Base-by-base conservation (phyloP, 1,140 invertebrate genomes). In the Zeugodacus cucurbitae region DNA sequence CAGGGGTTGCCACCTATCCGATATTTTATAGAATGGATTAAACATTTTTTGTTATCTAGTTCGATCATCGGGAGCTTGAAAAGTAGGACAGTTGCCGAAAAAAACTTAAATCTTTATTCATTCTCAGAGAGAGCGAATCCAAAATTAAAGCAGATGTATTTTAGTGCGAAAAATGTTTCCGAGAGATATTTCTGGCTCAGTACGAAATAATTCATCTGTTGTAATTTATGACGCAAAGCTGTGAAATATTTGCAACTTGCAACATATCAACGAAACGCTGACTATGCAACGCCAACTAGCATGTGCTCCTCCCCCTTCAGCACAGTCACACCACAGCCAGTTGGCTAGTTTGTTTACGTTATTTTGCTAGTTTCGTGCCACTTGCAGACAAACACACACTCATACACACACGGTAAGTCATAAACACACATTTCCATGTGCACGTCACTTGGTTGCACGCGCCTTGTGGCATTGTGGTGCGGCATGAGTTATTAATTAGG, bases 401-500 rank as follows among this genome's bases (percentile, higher is more conserved):
- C 14, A 17, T 0, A 0, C 48, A 54, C 4, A 11, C 14, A 54
- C 64, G 34, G 14, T 70, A 32, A 70, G 64, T 17, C 26, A 82
- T 82, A 48, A 8, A 82, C n/a, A 82, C 41, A 82, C 5, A 41
- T 74, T n/a, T 11, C 17, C 17, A 74, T 41, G 37, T 44, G 37
- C 74, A 82, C 26, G n/a, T 82, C 67, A 74, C 44, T 44, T 44
- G 22, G 41, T 48, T 82, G 74, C 74, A 82, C n/a, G 41, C 74
- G 10, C 74, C 20, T 54, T 82, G 74, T 82, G 37, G 41, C 74
- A 82, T 82, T 48, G 37, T 26, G 44, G 37, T 82, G 74, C 26
- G 34, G 74, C 74, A 44, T 82, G 74, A 82, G 74, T 48, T 82
- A 82, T 82, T 82, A 82, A 82, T 82, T 82, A 82, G 74, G 74